A percentile compares a stretch with the other conserved stretches of the same genome.
phyloP scores from a whole-genome alignment of 2,888 invertebrate species.

The Pristionchus arcanus region DNA sequence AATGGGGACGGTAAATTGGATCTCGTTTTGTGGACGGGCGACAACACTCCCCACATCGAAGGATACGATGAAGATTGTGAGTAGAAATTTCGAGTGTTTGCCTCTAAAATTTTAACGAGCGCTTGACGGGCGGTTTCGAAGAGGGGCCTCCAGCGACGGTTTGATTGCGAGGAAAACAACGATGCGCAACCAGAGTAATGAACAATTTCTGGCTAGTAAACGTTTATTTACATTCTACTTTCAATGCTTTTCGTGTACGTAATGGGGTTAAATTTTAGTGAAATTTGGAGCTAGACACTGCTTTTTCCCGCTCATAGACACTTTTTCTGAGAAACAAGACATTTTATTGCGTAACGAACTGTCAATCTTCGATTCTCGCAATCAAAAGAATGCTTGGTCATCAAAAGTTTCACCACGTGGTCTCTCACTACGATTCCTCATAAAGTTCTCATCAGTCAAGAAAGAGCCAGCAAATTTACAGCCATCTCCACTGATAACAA shows the following conservation, averaged over 20 bases:
- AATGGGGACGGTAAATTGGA: slow-evolving; percentile 63
- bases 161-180: not conserved
- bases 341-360: not conserved
- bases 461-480: not conserved
- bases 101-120: not conserved
- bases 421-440: slow-evolving; percentile 14
- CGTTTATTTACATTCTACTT: too few relatives aligned
- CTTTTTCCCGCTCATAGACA: not conserved
- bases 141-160: not conserved
- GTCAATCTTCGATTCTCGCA: not conserved
- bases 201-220: not conserved
- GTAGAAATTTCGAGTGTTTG: not conserved
- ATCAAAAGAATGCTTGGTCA: not conserved
- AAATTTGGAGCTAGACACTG: not conserved
- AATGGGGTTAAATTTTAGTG: too few relatives aligned
- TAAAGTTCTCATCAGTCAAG: slow-evolving; percentile 16
- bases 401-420: slow-evolving; percentile 33
- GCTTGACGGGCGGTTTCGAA: not conserved
- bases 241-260: not conserved
- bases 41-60: slow-evolving; percentile 75
- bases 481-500: not conserved
- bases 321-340: not conserved
- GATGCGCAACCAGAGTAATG: not conserved
- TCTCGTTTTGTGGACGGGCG: slow-evolving; percentile 77
- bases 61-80: slow-evolving; percentile 70